A percentile compares a stretch with the other conserved stretches of the same genome.
phyloP scores from a whole-genome alignment of 2,797 vertebrate genomes.

The Epinephelus awoara region DNA sequence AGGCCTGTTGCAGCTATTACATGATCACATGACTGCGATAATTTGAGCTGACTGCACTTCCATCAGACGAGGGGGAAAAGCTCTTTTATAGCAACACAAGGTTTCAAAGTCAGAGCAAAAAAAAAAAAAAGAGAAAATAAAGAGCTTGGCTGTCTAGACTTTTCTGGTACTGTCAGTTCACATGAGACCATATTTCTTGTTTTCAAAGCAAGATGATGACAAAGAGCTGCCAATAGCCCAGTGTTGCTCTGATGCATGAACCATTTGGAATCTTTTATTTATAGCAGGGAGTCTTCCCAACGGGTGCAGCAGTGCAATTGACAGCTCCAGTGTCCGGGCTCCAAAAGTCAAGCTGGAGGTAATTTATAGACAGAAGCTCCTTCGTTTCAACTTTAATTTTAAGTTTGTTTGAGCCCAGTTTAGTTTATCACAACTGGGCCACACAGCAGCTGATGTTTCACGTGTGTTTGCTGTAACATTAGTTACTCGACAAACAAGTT shows the following conservation, averaged over 20 bases:
- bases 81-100: conserved; percentile 14
- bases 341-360: conserved; percentile 49
- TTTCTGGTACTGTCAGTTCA: conserved; percentile 45
- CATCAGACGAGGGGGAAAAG: conserved; percentile 18
- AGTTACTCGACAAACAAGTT: neutral
- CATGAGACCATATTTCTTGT: conserved; percentile 54
- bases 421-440: conserved; percentile 7
- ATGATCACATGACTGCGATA: conserved; percentile 36
- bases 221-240: conserved; percentile 63
- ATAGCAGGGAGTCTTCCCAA: conserved; percentile 64
- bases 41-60: conserved; percentile 35
- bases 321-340: conserved; percentile 66
- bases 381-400: conserved; percentile 27
- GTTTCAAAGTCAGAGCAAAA: conserved; percentile 14
- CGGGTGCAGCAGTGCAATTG: conserved; percentile 61
- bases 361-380: conserved; percentile 66
- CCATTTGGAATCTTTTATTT: conserved; percentile 76
- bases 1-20: conserved; percentile 41
- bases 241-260: conserved; percentile 63
- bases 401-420: conserved; percentile 42
- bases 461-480: neutral
- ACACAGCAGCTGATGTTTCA: conserved; percentile 20
- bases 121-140: conserved; percentile 24
- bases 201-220: conserved; percentile 69
- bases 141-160: conserved; percentile 50